Percentiles rank a stretch among this genome's conserved stretches.
Conservation (phyloP, 2,888 invertebrate genomes). For the Eueremaeus valkanovi region DNA sequence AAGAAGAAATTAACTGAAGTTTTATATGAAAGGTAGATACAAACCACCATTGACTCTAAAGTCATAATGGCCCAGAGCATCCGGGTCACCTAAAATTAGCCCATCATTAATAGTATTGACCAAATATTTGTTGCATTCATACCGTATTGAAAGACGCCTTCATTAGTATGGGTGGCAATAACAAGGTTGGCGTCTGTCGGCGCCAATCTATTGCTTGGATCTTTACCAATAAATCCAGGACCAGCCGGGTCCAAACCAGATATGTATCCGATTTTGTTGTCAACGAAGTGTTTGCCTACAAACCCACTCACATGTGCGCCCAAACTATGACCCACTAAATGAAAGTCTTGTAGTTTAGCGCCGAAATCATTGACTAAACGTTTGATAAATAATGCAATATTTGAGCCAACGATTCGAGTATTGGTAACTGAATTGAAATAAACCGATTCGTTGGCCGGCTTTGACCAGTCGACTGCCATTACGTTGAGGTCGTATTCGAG, state of each 20-base stretch:
- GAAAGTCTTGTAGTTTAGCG: neutral
- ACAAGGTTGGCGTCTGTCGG: neutral
- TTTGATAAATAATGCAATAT: neutral
- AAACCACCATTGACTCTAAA: too few species aligned
- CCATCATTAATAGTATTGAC: too few species aligned
- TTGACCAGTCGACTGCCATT: neutral
- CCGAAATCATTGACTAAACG: neutral
- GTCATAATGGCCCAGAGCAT: too few species aligned
- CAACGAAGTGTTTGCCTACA: neutral
- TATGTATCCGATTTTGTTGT: neutral
- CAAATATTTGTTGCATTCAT: too few species aligned
- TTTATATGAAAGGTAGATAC: too few species aligned
- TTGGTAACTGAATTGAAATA: neutral
- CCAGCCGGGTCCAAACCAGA: neutral
- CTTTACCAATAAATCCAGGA: constrained; percentile 5
- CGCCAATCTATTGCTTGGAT: neutral
- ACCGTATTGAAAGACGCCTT: too few species aligned
- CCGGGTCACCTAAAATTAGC: too few species aligned
- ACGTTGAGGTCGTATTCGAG: neutral
- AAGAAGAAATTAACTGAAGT: too few species aligned
- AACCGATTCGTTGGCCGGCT: neutral
- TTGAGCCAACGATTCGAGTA: neutral
- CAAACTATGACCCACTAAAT: neutral
- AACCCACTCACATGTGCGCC: constrained; percentile 5
- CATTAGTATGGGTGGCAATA: neutral